Conservation (phyloP, 2,797 vertebrate species). For the Urosaurus nigricauda region DNA sequence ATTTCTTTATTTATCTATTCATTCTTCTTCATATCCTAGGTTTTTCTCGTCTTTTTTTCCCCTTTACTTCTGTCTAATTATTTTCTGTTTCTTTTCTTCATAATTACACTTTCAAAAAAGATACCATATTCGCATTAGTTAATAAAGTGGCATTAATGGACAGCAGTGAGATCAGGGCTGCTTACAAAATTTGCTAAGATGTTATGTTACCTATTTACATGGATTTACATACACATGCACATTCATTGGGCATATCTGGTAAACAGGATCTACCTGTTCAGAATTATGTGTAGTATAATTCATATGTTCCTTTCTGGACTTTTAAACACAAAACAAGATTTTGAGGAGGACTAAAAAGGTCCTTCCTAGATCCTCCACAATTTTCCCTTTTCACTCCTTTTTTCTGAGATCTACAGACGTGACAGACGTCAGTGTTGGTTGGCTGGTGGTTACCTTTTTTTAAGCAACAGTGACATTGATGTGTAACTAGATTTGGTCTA, state of each 20-base stretch:
- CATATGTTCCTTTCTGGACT: not conserved
- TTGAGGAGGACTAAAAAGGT: not conserved
- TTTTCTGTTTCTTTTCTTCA: too few relatives aligned
- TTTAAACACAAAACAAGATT: not conserved
- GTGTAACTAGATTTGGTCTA: not conserved
- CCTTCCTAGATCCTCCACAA: not conserved
- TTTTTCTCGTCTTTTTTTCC: too few relatives aligned
- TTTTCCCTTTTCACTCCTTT: not conserved
- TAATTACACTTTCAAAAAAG: too few relatives aligned
- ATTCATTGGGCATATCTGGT: not conserved
- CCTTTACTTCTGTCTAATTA: too few relatives aligned
- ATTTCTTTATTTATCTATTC: too few relatives aligned
- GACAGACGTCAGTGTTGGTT: not conserved
- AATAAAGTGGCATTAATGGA: not conserved
- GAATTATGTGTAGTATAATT: not conserved
- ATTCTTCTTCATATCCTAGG: too few relatives aligned
- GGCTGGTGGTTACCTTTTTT: not conserved
- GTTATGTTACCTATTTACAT: not conserved
- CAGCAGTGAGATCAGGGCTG: not conserved
- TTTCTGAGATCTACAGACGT: not conserved
- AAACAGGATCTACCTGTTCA: not conserved
- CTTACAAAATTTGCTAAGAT: not conserved
- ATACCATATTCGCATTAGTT: not conserved
- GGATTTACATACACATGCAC: not conserved
- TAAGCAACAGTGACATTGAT: not conserved